Evolutionary conservation across 2,797 vertebrate species (phyloP), one percentile per base, ranked within the genome.

Genomic region (Platalea minor): DNA sequence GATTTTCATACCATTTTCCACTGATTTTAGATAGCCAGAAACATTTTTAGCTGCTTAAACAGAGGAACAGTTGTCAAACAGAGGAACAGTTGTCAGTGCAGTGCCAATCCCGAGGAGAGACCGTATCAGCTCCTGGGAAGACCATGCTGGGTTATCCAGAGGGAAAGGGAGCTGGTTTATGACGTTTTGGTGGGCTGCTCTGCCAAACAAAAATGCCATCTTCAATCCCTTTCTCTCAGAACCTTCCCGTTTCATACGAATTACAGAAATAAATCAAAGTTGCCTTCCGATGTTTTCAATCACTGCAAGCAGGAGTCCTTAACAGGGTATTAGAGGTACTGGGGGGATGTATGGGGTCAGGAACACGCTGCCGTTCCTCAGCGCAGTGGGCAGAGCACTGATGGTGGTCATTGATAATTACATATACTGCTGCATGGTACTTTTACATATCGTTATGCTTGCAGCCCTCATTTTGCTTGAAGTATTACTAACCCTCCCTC

Each of bases 331-430:
- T 25, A 50, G 56, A 60, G 48, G 35, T 46, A 26, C 65, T 57
- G n/a, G 57, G 29, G 28, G 16, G 19, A 33, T 41, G 41, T 11
- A 11, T 0, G 0, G 46, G 18, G 2, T 68, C 31, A 77, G 87
- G 56, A 84, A 78, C 17, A 10, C 0, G 1, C 18, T 72, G 57
- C 43, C 23, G 26, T 12, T 74, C 43, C 64, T 59, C 82, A 64
- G 60, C 2, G 3, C 28, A 50, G 57, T 1, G 0, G 48, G 39
- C 65, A 94, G 73, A 84, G 16, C 0, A 0, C n/a, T 50, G 35
- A 19, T 10, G 45, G 39, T 60, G 20, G 54, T 61, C 61, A 50
- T 10, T 56, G 59, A 50, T 65, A 56, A 41, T 28, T 73, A 45
- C 28, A 39, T 19, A 25, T 15, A 39, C 33, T 65, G n/a, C 45